These are phyloP conservation scores for Scaptomyza parva DNA, from an alignment of 2,888 invertebrate species.

Conservation along the genomic window DNA sequence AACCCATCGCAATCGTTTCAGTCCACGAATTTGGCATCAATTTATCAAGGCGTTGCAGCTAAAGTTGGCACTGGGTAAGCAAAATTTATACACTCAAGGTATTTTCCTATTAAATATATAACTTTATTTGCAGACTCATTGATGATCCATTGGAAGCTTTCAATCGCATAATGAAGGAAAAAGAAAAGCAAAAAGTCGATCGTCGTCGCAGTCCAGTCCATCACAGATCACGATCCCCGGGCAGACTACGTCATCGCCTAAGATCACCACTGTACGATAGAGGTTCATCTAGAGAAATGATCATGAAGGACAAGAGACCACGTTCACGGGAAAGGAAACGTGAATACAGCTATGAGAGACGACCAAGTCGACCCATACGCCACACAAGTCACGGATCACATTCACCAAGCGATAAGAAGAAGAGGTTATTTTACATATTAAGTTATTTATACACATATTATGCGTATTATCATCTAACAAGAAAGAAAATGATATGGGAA, in stretches of 20 bases:
- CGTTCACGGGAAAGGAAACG: conserved; percentile 69
- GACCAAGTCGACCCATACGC: conserved; percentile 49
- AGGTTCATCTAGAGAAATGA: conserved; percentile 69
- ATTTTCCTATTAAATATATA: background rate
- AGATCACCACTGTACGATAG: conserved; percentile 79
- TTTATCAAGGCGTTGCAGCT: conserved; percentile 83
- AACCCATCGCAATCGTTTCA: conserved; percentile 64
- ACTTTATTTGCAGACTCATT: conserved; percentile 86
- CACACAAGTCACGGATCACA: conserved; percentile 61
- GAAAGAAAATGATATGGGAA: conserved; percentile 10
- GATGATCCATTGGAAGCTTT: conserved; percentile 95
- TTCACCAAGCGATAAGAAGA: conserved; percentile 65
- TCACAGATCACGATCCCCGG: conserved; percentile 84
- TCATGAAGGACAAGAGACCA: conserved; percentile 61
- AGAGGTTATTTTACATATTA: conserved; percentile 63
- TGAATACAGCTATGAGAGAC: conserved; percentile 67
- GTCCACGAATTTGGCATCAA: conserved; percentile 81
- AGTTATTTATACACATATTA: conserved; percentile 30
- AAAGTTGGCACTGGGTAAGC: conserved; percentile 84
- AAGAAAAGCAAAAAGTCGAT: conserved; percentile 87
- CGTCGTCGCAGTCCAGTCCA: conserved; percentile 85
- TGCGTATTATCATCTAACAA: conserved; percentile 11
- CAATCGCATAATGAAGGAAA: conserved; percentile 93
- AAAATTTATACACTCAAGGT: background rate
- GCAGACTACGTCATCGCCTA: conserved; percentile 74